Base-by-base conservation (phyloP, 2,888 invertebrate genomes). In the Tetheella fluctuosa region DNA sequence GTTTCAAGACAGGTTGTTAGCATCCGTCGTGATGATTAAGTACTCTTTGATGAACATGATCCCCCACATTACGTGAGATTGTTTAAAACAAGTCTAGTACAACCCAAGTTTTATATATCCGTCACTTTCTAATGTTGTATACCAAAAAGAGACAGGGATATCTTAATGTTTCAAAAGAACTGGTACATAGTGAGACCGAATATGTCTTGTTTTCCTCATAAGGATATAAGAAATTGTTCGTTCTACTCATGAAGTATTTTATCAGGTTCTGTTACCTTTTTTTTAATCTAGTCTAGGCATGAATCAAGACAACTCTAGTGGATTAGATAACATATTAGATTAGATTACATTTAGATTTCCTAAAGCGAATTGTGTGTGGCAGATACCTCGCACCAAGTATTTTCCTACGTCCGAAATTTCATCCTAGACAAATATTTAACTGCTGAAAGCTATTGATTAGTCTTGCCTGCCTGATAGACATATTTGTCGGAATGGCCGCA, bases 361-460 rank as follows among this genome's bases (percentile, higher is more conserved):
- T 28, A 28, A 54, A 54, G 28, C 25, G 42, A 42, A 54, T 54
- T 30, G 28, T 28, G 15, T 23, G 39, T 54, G 28, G 7, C 30
- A 48, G 48, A 48, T 23, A 55, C 54, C 17, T 54, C 55, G 34
- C 65, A 59, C 55, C 37, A 25, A 23, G 60, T 30, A 8, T 74
- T 72, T 66, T 64, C 65, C 59, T 67, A 64, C 55, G 64, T 70
- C 67, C 60, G 73, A 77, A 78, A 82, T 72, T 69, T 69, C 59
- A 79, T 76, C 69, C 78, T 73, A 67, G 64, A 64, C 68, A 72
- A 83, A 78, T 76, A 69, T 79, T 77, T 72, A 65, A 65, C 68
- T 64, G 62, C 79, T 84, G 76, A 86, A 81, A 85, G 83, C 77
- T 88, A 89, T 90, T 80, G 87, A 89, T 89, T 85, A 79, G 77